Percentiles rank a stretch among this genome's conserved stretches.
Conservation (phyloP, 2,888 invertebrate species). For the Pyralis farinalis region DNA sequence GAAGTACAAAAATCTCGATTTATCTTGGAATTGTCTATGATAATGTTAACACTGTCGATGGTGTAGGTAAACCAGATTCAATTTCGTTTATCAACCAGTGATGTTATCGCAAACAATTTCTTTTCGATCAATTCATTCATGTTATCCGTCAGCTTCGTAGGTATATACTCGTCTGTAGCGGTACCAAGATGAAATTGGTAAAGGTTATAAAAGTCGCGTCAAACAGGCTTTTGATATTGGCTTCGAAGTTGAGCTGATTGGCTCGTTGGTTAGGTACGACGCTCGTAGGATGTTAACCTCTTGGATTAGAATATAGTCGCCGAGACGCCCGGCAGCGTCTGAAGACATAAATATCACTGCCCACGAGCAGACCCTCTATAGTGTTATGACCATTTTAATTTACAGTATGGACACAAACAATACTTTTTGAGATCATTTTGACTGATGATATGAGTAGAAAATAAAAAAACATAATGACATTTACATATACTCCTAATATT, state of each 20-base stretch:
- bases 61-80: background rate
- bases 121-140: conserved; percentile 1
- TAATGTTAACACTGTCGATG: no score
- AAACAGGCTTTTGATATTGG: conserved; percentile 48
- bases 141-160: background rate
- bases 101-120: conserved; percentile 1
- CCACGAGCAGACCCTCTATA: conserved; percentile 33
- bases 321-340: conserved; percentile 34
- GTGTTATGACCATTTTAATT: conserved; percentile 30
- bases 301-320: conserved; percentile 34
- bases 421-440: no score
- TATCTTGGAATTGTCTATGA: no score
- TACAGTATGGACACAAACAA: no score
- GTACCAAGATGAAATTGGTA: conserved; percentile 7
- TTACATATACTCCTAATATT: no score
- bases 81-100: background rate
- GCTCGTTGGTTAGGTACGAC: conserved; percentile 41
- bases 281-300: conserved; percentile 70
- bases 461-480: no score
- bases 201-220: conserved; percentile 27
- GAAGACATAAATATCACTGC: conserved; percentile 53
- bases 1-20: no score
- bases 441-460: no score
- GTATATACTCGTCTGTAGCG: conserved; percentile 7
- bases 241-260: conserved; percentile 31